Evolutionary conservation across 2,113 vertebrate species (phyloP), one percentile per base, ranked within the genome.

Genomic region (Struthio camelus): DNA sequence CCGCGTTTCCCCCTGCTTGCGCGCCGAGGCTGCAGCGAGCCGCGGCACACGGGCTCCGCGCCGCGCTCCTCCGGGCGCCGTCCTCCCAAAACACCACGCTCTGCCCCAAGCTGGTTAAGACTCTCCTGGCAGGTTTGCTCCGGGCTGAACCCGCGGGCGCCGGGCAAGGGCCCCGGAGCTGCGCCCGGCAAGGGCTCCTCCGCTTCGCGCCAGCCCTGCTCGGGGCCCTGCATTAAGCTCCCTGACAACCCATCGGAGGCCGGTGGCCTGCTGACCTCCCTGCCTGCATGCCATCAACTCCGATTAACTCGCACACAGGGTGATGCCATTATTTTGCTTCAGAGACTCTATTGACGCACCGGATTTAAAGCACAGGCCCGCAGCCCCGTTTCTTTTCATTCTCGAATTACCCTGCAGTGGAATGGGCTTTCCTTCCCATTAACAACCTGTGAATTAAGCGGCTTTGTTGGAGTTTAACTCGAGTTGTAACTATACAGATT

Each of bases 261-360:
- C 98, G 7, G 87, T 59, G 98, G 98, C 98, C 99, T 73, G 92
- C 96, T 98, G 98, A 99, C 98, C 99, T 98, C 96, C 90, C 96
- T 94, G 98, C 98, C 98, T 98, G 98, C 95, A 97, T 97, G 98
- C 99, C 98, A 98, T 99, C 99, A 98, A 73, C 97, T 99, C 98
- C 94, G 95, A 99, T 99, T 99, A 99, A 98, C 98, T 98, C 96
- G 70, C 98, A 98, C 95, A 42, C 91, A 95, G 97, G 98, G 95
- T 98, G 99, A 99, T 98, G 98, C 98, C 98, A 98, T 99, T 99
- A 98, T 98, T 99, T 98, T 98, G 98, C 98, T 99, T 98, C 98
- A 98, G 93, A 98, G 98, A 97, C 89, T 98, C 98, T 97, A 98
- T 89, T 98, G 98, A 98, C 97, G 89, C 96, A 96, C 97, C 83